Evolutionary conservation across 1,140 invertebrate genomes (phyloP), one percentile per base, ranked within the genome.

Genomic region (Drosophila mojavensis): DNA sequence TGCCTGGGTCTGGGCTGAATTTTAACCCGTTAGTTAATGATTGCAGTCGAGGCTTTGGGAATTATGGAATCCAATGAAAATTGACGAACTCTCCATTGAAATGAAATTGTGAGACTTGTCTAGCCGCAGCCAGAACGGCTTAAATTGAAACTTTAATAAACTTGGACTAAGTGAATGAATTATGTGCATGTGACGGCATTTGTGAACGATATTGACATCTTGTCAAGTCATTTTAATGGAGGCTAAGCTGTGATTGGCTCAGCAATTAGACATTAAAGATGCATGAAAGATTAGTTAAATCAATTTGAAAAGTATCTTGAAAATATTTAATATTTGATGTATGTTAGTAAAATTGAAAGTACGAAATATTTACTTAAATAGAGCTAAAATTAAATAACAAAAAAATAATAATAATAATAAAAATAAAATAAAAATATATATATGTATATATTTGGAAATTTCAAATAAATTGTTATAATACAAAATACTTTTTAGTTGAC

Each of bases 1-100:
- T 28, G 51, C 43, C 28, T 30, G 60, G 50, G 51, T 26, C 28
- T 30, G 60, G 50, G 13, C 5, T 33, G 24, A 62, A 48, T 45
- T 68, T 62, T 62, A 69, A 74, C 51, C 71, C 58, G 28, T 50
- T 74, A 56, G 28, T 55, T 50, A 74, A 56, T 56, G 51, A 61
- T 20, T 56, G 43, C 64, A 47, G 24, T 7, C 11, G 4, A 50
- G 28, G 39, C 15, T 36, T 33, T 47, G 39, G 55, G 24, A 28
- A 17, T 45, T 59, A 47, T 53, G 26, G 53, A 60, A 60, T 54
- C 58, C 41, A 20, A 6, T 11, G 7, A 30, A 17, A 30, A 59
- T 51, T 65, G 9, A 13, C 5, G 15, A 62, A 28, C 17, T 17
- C 30, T 26, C 43, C 13, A 13, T 28, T 55, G 17, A 28, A 61